phyloP scores from a whole-genome alignment of 2,888 invertebrate genomes.

The Balanococcus diminutus region DNA sequence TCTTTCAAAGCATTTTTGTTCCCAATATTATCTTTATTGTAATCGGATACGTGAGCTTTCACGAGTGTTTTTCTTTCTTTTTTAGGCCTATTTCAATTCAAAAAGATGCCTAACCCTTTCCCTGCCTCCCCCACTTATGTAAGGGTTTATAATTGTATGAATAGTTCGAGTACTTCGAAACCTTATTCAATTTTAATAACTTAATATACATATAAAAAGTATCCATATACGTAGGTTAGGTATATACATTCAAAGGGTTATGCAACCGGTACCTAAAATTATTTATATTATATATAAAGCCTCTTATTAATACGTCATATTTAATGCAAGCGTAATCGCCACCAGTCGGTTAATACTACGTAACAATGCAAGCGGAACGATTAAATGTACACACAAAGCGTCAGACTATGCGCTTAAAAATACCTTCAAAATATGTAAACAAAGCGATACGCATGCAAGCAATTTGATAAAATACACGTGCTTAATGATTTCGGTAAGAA shows the following conservation, averaged over 20 bases:
- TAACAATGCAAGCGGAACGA: constrained; percentile 5
- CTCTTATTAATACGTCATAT: neutral
- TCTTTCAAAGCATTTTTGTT: neutral
- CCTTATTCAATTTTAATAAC: neutral
- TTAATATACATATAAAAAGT: neutral
- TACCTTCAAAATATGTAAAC: neutral
- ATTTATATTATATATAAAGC: neutral
- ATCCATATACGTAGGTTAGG: neutral
- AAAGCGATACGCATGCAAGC: neutral
- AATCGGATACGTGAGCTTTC: neutral
- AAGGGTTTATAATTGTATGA: neutral
- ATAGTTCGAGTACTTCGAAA: neutral
- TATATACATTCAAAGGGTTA: neutral
- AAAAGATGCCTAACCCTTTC: neutral
- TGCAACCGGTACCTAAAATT: neutral
- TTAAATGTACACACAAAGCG: neutral
- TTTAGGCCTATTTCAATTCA: neutral
- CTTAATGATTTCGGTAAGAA: too few species aligned
- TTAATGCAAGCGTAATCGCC: neutral
- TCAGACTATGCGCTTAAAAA: neutral
- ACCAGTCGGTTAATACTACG: neutral
- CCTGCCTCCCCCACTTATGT: neutral
- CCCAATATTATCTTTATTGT: neutral
- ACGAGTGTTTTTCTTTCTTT: neutral
- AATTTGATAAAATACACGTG: constrained; percentile 36